Evolutionary conservation across 2,888 invertebrate species (phyloP), one percentile per base, ranked within the genome.

Genomic region (Platycheirus albimanus): DNA sequence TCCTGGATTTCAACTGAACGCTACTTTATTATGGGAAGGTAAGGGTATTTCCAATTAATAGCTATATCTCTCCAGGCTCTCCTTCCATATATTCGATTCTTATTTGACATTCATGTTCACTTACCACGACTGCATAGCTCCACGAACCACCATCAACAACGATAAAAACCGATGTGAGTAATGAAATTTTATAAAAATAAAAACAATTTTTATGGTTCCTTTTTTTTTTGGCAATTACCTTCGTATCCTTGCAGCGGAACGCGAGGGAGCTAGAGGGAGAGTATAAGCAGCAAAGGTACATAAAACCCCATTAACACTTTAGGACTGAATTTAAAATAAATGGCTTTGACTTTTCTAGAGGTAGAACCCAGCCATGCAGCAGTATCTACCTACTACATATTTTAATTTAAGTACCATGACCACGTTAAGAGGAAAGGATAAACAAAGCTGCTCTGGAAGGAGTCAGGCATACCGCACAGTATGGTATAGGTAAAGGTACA

Each of bases 311-410:
- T 83, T 83, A 83, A 78, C 83, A 83, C 83, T 77, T 83, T 72
- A 72, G 77, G 77, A 83, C 83, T 83, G 77, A 83, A 83, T 83
- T 83, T 83, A 74, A 83, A 83, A 83, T 77, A 83, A 83, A 83
- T 67, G 83, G 71, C 77, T 69, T 83, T 69, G 69, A 83, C 77
- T 77, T 33, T 19, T 77, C 41, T 13, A 47, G 45, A 72, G 71
- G 71, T 81, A 45, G 52, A 66, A 61, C 30, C 30, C 17, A 43
- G 13, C 36, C 38, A 56, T 56, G 63, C 69, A 74, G 63, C 70
- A 33, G 49, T 63, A 58, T n/a, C n/a, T 47, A 36, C n/a, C 36
- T 24, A 24, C 3, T 13, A 77, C 71, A 72, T 51, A 83, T 77
- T 83, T 83, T 77, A 77, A 72, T 77, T 77, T 83, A 78, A 83